Conservation (phyloP, 1,140 invertebrate species). For the Bathynomus jamesi region DNA sequence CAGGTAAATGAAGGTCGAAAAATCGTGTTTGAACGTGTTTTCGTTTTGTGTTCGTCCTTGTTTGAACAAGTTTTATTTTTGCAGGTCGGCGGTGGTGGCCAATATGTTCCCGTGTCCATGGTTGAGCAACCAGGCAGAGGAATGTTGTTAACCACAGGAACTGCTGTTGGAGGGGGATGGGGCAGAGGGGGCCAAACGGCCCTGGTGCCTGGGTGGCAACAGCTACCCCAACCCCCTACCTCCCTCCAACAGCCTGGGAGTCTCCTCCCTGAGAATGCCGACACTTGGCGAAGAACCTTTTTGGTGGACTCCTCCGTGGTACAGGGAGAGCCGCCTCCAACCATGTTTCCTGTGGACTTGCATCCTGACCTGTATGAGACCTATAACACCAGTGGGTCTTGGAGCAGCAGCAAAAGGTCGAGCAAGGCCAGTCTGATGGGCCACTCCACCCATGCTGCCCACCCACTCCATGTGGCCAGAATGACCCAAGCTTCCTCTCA, state of each 20-base stretch:
- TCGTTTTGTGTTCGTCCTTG: background rate
- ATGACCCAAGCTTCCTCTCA: constrained; percentile 14
- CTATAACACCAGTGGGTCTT: constrained; percentile 22
- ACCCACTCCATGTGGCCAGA: constrained; percentile 23
- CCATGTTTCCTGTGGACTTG: constrained; percentile 33
- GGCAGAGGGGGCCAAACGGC: constrained; percentile 52
- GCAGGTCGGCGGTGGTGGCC: constrained; percentile 47
- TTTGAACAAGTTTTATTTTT: constrained; percentile 3
- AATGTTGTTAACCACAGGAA: constrained; percentile 42
- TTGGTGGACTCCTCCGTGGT: constrained; percentile 68
- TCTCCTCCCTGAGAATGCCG: constrained; percentile 54
- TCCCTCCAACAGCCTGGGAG: constrained; percentile 48
- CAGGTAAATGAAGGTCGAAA: constrained; percentile 50
- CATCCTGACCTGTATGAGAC: constrained; percentile 27
- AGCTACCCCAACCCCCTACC: constrained; percentile 61
- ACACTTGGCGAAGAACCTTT: constrained; percentile 67
- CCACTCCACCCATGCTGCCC: constrained; percentile 19
- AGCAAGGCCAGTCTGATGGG: constrained; percentile 29
- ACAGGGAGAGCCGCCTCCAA: constrained; percentile 44
- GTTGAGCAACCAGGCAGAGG: constrained; percentile 57
- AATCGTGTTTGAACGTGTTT: constrained; percentile 4
- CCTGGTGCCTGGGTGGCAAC: constrained; percentile 78
- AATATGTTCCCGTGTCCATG: constrained; percentile 86
- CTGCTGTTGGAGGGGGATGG: constrained; percentile 33
- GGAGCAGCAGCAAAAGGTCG: constrained; percentile 24